phyloP scores from a whole-genome alignment of 1,140 invertebrate genomes.

The Bombus vancouverensis region DNA sequence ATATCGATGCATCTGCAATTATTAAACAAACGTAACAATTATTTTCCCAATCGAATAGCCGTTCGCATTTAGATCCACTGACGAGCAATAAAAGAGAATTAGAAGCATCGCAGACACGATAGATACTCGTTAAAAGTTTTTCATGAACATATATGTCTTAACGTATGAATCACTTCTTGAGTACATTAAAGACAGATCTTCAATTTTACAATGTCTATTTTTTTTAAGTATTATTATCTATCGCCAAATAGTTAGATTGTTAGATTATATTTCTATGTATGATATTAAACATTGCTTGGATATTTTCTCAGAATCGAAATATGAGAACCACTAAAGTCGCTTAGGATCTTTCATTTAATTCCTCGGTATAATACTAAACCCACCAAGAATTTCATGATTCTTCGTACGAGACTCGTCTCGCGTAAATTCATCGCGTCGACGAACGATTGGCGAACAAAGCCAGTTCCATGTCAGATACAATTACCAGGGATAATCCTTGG shows the following conservation, averaged over 20 bases:
- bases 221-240: too few relatives aligned
- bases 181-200: not conserved
- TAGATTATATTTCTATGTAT: too few relatives aligned
- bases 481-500: slow-evolving; percentile 30
- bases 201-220: not conserved
- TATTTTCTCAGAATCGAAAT: too few relatives aligned
- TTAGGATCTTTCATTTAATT: not conserved
- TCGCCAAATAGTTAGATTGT: too few relatives aligned
- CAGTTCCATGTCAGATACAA: slow-evolving; percentile 18
- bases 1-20: not conserved
- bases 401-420: not conserved
- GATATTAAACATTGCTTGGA: too few relatives aligned
- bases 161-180: too few relatives aligned
- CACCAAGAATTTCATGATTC: not conserved
- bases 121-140: not conserved
- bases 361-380: too few relatives aligned
- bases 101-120: not conserved
- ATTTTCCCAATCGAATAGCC: not conserved
- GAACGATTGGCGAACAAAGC: slow-evolving; percentile 3
- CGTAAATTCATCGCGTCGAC: slow-evolving; percentile 7
- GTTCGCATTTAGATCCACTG: not conserved
- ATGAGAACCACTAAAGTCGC: not conserved
- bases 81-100: not conserved
- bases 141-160: not conserved
- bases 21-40: not conserved